Base-by-base conservation (phyloP, 2,888 invertebrate genomes). In the Chrysolina haemoptera region DNA sequence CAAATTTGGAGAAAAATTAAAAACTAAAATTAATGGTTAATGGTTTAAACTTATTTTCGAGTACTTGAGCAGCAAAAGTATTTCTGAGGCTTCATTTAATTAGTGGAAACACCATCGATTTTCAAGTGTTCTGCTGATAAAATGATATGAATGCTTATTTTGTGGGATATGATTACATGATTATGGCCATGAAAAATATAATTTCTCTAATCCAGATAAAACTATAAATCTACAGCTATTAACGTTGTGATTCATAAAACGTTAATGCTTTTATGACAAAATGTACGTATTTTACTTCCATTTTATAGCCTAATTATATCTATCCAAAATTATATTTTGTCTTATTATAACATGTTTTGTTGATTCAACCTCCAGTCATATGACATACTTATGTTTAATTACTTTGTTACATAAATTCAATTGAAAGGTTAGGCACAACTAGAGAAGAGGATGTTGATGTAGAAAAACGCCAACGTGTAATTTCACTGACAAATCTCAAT, bases 201-300 rank as follows among this genome's bases (percentile, higher is more conserved):
- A 27, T 14, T 59, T 59, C 1, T 14, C 27, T 55, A 55, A 22
- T 59, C 35, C 27, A 14, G n/a, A 59, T 59, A 59, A 59, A 27
- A 35, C n/a, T 59, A n/a, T 59, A 18, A 50, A 50, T 50, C 18
- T 8, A 27, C 35, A 59, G n/a, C 27, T 9, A 55, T 53, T 55
- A 14, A 55, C 20, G 22, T 55, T 35, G 10, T 59, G 59, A 27
- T 27, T 59, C 22, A 59, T 59, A 59, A 59, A 59, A 27, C 53
- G 22, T 22, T 59, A 59, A 59, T 27, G 35, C 27, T 59, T 59
- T 59, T 59, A 59, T 12, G n/a, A 59, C n/a, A 59, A 14, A 53
- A 53, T 35, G 14, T n/a, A 12, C 35, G 27, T 10, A 11, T 1
- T 12, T 53, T 50, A n/a, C n/a, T 27, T 27, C 59, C 12, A n/a